phyloP scores from a whole-genome alignment of 1,140 invertebrate genomes.

The Coenobita brevimanus region DNA sequence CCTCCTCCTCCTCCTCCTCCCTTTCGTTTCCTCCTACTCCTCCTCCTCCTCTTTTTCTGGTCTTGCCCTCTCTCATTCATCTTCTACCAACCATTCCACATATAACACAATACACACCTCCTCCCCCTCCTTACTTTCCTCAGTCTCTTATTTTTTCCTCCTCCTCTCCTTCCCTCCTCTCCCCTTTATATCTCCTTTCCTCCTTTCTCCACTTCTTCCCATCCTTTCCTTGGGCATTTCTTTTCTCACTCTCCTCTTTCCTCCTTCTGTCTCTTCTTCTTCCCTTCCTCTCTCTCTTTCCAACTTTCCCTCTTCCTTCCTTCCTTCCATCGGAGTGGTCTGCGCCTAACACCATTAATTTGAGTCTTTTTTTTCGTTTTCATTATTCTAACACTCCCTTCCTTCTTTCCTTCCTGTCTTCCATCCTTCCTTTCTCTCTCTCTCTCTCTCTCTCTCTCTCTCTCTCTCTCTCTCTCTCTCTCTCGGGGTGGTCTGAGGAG shows the following conservation, averaged over 20 bases:
- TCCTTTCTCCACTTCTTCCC: background rate
- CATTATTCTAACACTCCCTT: background rate
- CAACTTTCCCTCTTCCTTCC: background rate
- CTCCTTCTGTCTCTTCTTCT: background rate
- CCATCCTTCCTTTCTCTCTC: background rate
- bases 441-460: background rate
- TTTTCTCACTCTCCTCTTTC: background rate
- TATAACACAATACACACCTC: too few relatives aligned
- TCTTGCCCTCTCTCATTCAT: too few relatives aligned
- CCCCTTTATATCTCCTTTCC: background rate
- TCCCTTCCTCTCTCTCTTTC: background rate
- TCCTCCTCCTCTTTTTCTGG: too few relatives aligned
- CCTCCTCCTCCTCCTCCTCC: too few relatives aligned
- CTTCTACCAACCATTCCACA: too few relatives aligned
- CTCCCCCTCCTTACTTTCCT: too few relatives aligned
- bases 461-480: conserved; percentile 3
- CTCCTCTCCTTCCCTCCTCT: background rate
- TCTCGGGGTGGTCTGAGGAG: too few relatives aligned
- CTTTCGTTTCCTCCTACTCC: too few relatives aligned
- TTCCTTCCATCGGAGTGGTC: background rate
- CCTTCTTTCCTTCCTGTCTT: background rate
- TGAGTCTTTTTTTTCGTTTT: background rate
- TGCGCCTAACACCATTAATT: too few relatives aligned
- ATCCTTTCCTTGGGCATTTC: too few relatives aligned
- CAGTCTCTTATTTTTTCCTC: background rate